Conservation (phyloP, 2,888 invertebrate genomes). For the Drosophila suboccidentalis region DNA sequence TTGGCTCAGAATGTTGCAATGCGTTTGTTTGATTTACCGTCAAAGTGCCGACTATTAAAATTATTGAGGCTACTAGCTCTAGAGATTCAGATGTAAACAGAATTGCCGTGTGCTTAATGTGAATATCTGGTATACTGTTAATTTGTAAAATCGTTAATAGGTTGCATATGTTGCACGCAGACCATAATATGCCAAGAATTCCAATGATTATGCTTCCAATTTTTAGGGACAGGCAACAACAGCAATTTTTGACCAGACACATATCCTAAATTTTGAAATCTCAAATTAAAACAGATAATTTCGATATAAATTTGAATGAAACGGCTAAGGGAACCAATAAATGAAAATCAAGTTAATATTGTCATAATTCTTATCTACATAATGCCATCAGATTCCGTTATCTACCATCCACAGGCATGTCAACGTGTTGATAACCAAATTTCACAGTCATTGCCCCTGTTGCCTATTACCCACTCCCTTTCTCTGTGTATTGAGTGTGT, state of each 20-base stretch:
- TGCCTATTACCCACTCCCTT: not conserved
- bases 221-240: slow-evolving; percentile 22
- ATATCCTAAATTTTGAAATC: slow-evolving; percentile 1
- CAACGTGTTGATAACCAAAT: slow-evolving; percentile 49
- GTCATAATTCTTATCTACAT: not conserved
- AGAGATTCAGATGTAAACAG: slow-evolving; percentile 15
- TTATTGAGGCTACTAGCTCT: not conserved
- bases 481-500: slow-evolving; percentile 32
- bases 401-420: slow-evolving; percentile 12
- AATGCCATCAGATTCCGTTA: slow-evolving; percentile 7
- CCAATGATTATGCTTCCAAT: slow-evolving; percentile 33
- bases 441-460: slow-evolving; percentile 34
- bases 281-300: not conserved
- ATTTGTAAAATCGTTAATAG: not conserved
- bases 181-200: slow-evolving; percentile 1
- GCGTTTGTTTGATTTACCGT: slow-evolving; percentile 11
- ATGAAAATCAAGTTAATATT: not conserved
- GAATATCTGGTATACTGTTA: slow-evolving; percentile 12
- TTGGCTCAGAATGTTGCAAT: too few species aligned
- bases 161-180: slow-evolving; percentile 24
- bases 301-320: slow-evolving; percentile 23
- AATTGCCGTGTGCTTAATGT: not conserved
- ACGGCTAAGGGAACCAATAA: slow-evolving; percentile 6
- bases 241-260: slow-evolving; percentile 25
- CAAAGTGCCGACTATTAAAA: slow-evolving; percentile 16